These are phyloP conservation scores for Drosophila kanapiae DNA, from an alignment of 1,140 invertebrate species.

Conservation along the genomic window DNA sequence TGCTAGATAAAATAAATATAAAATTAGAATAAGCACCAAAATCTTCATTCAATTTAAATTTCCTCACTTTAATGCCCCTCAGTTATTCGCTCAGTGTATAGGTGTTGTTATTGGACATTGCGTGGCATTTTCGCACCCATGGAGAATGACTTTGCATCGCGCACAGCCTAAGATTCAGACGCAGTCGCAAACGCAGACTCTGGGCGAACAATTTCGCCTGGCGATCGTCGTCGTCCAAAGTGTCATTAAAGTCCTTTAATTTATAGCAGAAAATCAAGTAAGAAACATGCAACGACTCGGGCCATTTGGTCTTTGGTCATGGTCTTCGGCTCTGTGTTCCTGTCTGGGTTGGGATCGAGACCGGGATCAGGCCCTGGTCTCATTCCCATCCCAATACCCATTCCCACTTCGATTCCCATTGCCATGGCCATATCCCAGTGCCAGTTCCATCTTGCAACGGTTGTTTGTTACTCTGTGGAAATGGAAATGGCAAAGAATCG, in stretches of 20 bases:
- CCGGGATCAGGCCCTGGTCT: slow-evolving; percentile 24
- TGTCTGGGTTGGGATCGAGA: slow-evolving; percentile 29
- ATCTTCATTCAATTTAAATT: neutral
- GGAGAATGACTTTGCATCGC: slow-evolving; percentile 60
- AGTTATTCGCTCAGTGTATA: slow-evolving; percentile 1
- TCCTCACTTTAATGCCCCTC: accelerated
- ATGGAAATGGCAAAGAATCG: slow-evolving; percentile 77
- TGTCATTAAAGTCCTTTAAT: slow-evolving; percentile 84
- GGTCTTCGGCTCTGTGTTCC: slow-evolving; percentile 48
- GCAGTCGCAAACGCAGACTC: slow-evolving; percentile 53
- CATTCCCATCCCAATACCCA: slow-evolving; percentile 30
- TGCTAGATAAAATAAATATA: neutral
- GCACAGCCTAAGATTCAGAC: slow-evolving; percentile 32
- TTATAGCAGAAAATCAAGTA: slow-evolving; percentile 83
- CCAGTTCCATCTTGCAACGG: slow-evolving; percentile 64
- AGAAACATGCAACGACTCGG: slow-evolving; percentile 81
- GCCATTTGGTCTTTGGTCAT: slow-evolving; percentile 55
- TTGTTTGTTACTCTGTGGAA: slow-evolving; percentile 77
- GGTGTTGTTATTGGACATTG: slow-evolving; percentile 63
- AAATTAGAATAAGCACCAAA: neutral
- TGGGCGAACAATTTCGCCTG: slow-evolving; percentile 72
- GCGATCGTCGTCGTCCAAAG: slow-evolving; percentile 78
- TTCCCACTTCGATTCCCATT: slow-evolving; percentile 5
- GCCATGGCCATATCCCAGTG: slow-evolving; percentile 25
- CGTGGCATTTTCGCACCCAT: slow-evolving; percentile 82